A percentile compares a stretch with the other conserved stretches of the same genome.
phyloP scores from a whole-genome alignment of 1,140 invertebrate species.

The Epicauta chinensis region DNA sequence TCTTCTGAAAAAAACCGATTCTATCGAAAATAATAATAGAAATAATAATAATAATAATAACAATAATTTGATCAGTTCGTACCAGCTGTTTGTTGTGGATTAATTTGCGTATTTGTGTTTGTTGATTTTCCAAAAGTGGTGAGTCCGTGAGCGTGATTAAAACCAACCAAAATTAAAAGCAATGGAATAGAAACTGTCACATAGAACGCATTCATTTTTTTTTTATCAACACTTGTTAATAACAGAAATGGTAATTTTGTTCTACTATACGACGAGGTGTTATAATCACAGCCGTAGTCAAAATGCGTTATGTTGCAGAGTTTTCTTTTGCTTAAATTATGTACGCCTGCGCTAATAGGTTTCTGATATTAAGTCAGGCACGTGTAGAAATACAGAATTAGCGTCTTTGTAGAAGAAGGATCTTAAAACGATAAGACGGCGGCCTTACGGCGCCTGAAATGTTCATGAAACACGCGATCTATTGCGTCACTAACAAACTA shows the following conservation, averaged over 20 bases:
- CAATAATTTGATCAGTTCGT: slow-evolving; percentile 16
- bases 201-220: slow-evolving; percentile 41
- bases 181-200: slow-evolving; percentile 41
- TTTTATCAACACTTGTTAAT: too few species aligned
- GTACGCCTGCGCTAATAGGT: slow-evolving; percentile 25
- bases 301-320: slow-evolving; percentile 22
- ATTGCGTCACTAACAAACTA: slow-evolving; percentile 28
- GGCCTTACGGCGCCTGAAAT: slow-evolving; percentile 33
- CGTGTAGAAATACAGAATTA: slow-evolving; percentile 34
- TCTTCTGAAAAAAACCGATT: not conserved
- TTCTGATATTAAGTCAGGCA: slow-evolving; percentile 22
- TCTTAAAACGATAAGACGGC: slow-evolving; percentile 32
- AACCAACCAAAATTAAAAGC: slow-evolving; percentile 38
- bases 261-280: slow-evolving; percentile 16
- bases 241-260: not conserved
- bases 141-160: slow-evolving; percentile 41
- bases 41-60: not conserved
- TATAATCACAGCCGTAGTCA: slow-evolving; percentile 30
- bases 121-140: slow-evolving; percentile 40
- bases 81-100: slow-evolving; percentile 19
- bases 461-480: slow-evolving; percentile 29
- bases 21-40: not conserved
- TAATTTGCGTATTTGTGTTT: slow-evolving; percentile 20
- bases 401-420: slow-evolving; percentile 26
- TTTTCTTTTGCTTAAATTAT: slow-evolving; percentile 9